These are phyloP conservation scores for Biston betularia DNA, from an alignment of 2,888 invertebrate species.

Conservation along the genomic window DNA sequence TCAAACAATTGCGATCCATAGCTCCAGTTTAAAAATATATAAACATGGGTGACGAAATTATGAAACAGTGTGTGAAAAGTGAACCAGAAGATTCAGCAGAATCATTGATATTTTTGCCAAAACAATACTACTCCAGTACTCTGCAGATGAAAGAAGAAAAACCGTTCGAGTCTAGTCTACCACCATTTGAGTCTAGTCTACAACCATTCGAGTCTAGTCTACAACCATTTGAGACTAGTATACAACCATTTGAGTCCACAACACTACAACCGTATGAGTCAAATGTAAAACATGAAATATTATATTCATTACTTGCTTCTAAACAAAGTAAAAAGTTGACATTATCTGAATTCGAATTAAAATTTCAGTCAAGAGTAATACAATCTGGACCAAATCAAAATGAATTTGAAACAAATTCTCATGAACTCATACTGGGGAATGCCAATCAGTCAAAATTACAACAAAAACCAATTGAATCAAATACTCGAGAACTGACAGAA, in stretches of 20 bases:
- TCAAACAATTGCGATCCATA: not conserved
- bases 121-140: not conserved
- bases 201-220: not conserved
- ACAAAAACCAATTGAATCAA: not conserved
- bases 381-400: not conserved
- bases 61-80: not conserved
- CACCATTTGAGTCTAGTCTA: not conserved
- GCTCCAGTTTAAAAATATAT: not conserved
- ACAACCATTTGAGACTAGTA: not conserved
- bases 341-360: not conserved
- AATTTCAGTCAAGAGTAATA: not conserved
- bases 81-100: not conserved
- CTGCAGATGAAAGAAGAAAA: not conserved
- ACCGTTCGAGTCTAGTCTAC: conserved; percentile 3
- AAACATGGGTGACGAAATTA: conserved; percentile 3
- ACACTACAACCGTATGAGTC: not conserved
- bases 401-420: not conserved
- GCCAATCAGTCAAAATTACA: not conserved
- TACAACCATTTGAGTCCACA: not conserved
- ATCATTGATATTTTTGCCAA: not conserved
- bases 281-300: not conserved
- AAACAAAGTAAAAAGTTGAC: not conserved
- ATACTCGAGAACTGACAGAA: not conserved
- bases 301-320: too few relatives aligned
- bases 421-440: not conserved